Evolutionary conservation across 1,140 invertebrate genomes (phyloP).

Genomic region (Papilio machaon): DNA sequence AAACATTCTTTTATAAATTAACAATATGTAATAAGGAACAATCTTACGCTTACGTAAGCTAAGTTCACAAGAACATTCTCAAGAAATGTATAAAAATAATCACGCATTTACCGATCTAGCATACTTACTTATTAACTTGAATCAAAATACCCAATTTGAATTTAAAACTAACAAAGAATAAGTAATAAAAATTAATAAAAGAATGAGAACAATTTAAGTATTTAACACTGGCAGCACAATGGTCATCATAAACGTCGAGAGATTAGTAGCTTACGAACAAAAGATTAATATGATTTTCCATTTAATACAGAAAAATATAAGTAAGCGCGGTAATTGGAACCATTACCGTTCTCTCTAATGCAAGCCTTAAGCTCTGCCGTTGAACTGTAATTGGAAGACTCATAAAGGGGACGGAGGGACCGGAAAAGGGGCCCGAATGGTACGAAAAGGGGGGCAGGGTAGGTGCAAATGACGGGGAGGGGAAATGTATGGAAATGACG

Average conservation of each 20-base stretch:
- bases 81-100: too few relatives aligned
- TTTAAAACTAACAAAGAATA: neutral
- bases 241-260: neutral
- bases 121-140: too few relatives aligned
- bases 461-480: slow-evolving; percentile 46
- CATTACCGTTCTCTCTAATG: slow-evolving; percentile 76
- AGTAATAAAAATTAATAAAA: neutral
- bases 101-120: too few relatives aligned
- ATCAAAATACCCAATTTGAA: neutral
- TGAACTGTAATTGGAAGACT: slow-evolving; percentile 78
- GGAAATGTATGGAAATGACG: slow-evolving; percentile 80
- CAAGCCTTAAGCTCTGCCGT: slow-evolving; percentile 75
- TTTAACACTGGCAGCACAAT: neutral
- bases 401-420: slow-evolving; percentile 72
- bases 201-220: neutral
- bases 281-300: slow-evolving; percentile 15
- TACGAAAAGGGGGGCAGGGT: slow-evolving; percentile 54
- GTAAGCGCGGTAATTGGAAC: slow-evolving; percentile 65
- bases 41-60: too few relatives aligned
- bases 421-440: slow-evolving; percentile 72
- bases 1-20: too few relatives aligned
- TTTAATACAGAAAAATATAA: slow-evolving; percentile 33
- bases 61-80: too few relatives aligned
- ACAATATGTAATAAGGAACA: too few relatives aligned
- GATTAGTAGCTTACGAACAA: slow-evolving; percentile 15